Percentiles rank a stretch among this genome's conserved stretches.
Evolutionary conservation across 2,888 invertebrate species (phyloP).

Genomic region (Saturnia japonica): DNA sequence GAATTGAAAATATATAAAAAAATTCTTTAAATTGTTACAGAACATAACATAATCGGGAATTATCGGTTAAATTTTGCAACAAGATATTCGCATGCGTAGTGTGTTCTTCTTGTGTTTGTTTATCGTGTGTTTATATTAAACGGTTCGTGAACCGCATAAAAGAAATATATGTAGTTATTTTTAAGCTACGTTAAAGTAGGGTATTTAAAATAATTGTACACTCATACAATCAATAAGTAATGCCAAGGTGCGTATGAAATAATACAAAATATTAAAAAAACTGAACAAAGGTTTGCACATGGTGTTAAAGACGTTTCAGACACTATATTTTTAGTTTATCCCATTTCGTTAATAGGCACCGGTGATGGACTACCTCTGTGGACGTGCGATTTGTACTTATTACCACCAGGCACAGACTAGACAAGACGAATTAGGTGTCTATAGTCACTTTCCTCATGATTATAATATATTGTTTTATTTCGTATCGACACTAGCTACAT

Average conservation of each 20-base stretch:
- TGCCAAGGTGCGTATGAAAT: not conserved
- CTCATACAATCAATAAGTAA: slow-evolving; percentile 28
- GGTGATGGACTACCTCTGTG: too few relatives aligned
- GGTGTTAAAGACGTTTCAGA: too few relatives aligned
- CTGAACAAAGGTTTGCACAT: too few relatives aligned
- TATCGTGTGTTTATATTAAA: slow-evolving; percentile 47
- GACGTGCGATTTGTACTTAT: too few relatives aligned
- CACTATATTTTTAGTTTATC: too few relatives aligned
- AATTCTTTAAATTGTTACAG: slow-evolving; percentile 1
- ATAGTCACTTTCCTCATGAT: too few relatives aligned
- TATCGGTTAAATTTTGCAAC: slow-evolving; percentile 38
- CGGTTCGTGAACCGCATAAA: slow-evolving; percentile 45
- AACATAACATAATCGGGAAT: slow-evolving; percentile 26
- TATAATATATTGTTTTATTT: too few relatives aligned
- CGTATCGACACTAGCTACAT: too few relatives aligned
- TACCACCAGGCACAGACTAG: too few relatives aligned
- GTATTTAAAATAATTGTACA: slow-evolving; percentile 29
- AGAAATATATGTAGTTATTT: slow-evolving; percentile 30
- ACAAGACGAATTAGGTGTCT: too few relatives aligned
- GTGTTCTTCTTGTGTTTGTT: slow-evolving; percentile 37
- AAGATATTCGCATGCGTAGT: slow-evolving; percentile 45
- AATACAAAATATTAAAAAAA: not conserved
- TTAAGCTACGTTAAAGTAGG: slow-evolving; percentile 31
- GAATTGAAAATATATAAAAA: not conserved
- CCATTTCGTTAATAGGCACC: too few relatives aligned